Base-by-base conservation (phyloP, 2,888 invertebrate species). In the Phalera bucephala region DNA sequence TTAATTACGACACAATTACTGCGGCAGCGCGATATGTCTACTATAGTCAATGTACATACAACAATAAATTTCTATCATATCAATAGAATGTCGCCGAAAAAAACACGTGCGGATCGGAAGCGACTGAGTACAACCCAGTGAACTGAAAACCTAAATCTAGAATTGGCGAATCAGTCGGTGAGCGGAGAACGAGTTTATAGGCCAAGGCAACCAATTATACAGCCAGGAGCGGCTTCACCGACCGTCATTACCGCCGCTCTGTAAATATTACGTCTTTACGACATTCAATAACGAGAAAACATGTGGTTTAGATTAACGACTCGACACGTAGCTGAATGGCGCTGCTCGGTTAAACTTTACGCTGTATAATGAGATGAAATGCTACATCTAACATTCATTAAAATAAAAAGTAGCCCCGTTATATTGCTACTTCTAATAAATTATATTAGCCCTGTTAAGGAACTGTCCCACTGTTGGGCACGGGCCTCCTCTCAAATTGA, bases 121-220 rank as follows among this genome's bases (percentile, higher is more conserved):
- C 72, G 64, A 65, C 68, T 65, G 29, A 68, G 51, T 50, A 63
- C 80, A 85, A 83, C 82, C 82, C 71, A 80, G 69, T 88, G 86
- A 84, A 72, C 88, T 85, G 85, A 80, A 88, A 87, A 88, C 88
- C 88, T 86, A 87, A 86, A 86, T 88, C 85, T 84, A 83, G 84
- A 87, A 84, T 81, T 84, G 84, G 79, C 82, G 80, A 84, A 80
- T 80, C 76, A 71, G 73, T 66, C 65, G 61, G 71, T 64, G 73
- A 78, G 73, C 70, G 70, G 72, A 67, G 74, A 64, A 52, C 62
- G 66, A 66, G 69, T 78, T 81, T 79, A 80, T 83, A 78, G 88
- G 87, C 83, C 88, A 88, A 88, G 88, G 88, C 77, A 57, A 84
- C 78, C 79, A 78, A 83, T 76, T 71, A 74, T 63, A 61, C 62